Evolutionary conservation across 2,113 vertebrate genomes (phyloP).

Genomic region (Passer montanus): DNA sequence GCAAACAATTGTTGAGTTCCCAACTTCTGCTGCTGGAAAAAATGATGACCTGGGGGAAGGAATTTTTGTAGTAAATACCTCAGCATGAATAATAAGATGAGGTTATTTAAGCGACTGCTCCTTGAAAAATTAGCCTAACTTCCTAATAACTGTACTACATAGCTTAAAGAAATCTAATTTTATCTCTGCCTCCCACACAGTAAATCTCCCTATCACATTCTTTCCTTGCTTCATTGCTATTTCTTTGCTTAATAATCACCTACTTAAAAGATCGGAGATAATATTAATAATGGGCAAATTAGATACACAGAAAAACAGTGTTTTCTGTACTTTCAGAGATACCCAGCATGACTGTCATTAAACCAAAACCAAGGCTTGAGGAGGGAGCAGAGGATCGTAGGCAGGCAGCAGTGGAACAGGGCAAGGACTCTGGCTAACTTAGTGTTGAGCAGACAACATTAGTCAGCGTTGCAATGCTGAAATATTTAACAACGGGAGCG

Average conservation of each 20-base stretch:
- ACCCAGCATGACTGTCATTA: not conserved
- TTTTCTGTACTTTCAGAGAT: constrained; percentile 11
- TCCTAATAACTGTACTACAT: constrained; percentile 59
- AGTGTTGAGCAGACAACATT: not conserved
- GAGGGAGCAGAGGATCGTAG: not conserved
- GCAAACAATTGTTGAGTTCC: constrained; percentile 32
- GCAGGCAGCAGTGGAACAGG: not conserved
- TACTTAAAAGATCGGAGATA: constrained; percentile 55
- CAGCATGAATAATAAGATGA: constrained; percentile 61
- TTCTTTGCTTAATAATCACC: constrained; percentile 61
- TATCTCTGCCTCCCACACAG: constrained; percentile 63
- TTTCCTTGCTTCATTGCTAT: constrained; percentile 49
- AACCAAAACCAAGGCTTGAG: not conserved
- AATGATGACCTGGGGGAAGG: constrained; percentile 30
- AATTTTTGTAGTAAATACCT: constrained; percentile 58
- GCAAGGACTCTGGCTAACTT: not conserved
- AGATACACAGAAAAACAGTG: constrained; percentile 36
- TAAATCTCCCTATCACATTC: constrained; percentile 56
- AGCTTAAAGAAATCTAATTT: constrained; percentile 71
- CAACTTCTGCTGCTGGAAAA: constrained; percentile 36
- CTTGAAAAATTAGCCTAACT: constrained; percentile 61
- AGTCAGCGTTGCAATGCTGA: not conserved
- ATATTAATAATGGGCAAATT: constrained; percentile 59
- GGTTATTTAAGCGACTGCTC: constrained; percentile 42
- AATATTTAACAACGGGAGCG: constrained; percentile 5